Evolutionary conservation across 2,797 vertebrate species (phyloP).

Genomic region (Tinamus major): DNA sequence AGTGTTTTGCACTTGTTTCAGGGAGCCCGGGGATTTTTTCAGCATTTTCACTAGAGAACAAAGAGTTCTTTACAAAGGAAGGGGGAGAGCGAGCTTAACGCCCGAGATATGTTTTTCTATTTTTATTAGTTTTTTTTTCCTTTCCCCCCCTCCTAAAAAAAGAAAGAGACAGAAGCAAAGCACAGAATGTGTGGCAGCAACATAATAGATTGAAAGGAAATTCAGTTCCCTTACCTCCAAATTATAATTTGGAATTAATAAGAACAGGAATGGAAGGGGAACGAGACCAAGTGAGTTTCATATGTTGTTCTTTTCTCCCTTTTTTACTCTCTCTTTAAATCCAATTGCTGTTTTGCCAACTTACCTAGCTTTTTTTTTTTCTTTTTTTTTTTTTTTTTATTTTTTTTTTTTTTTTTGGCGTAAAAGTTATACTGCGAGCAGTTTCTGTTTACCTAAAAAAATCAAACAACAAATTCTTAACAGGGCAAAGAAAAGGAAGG

Average conservation of each 20-base stretch:
- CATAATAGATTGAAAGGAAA: conserved; percentile 79
- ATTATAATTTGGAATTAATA: conserved; percentile 75
- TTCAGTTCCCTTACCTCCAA: conserved; percentile 70
- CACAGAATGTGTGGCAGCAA: conserved; percentile 77
- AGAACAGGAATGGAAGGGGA: conserved; percentile 71
- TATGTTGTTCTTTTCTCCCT: conserved; percentile 75
- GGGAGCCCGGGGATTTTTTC: conserved; percentile 86
- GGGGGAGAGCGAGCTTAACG: conserved; percentile 80
- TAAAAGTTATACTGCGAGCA: conserved; percentile 75
- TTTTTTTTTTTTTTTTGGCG: conserved; percentile 20
- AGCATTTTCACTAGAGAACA: conserved; percentile 87
- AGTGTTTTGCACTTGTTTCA: conserved; percentile 87
- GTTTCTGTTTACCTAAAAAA: conserved; percentile 60
- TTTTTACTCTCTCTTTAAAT: conserved; percentile 69
- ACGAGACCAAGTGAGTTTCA: conserved; percentile 77
- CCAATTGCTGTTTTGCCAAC: conserved; percentile 69
- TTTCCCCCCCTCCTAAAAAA: conserved; percentile 61
- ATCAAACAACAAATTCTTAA: conserved; percentile 17
- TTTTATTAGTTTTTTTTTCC: conserved; percentile 77
- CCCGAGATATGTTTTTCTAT: conserved; percentile 83
- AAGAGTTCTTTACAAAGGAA: conserved; percentile 87
- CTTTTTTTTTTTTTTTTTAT: too few species aligned
- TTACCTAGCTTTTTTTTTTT: conserved; percentile 45
- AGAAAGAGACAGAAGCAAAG: conserved; percentile 75
- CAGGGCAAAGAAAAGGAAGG: background rate